These are phyloP conservation scores for Allobates femoralis DNA, from an alignment of 2,797 vertebrate species.

Conservation along the genomic window DNA sequence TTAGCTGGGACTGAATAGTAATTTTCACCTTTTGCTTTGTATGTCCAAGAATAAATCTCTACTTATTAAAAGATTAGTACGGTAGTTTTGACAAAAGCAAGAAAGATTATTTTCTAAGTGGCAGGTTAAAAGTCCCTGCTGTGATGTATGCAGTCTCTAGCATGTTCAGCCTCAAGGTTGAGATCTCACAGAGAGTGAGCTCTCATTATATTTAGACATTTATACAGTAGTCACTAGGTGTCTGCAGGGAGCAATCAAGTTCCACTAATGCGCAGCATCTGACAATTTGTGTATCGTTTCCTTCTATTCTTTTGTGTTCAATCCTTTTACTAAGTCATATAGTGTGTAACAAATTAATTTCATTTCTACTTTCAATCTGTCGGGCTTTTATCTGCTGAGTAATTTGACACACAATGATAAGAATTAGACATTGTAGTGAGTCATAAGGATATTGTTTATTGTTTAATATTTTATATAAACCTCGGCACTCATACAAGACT, in stretches of 20 bases:
- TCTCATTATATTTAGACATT: conserved; percentile 32
- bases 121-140: conserved; percentile 2
- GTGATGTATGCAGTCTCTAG: conserved; percentile 10
- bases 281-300: conserved; percentile 33
- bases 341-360: conserved; percentile 27
- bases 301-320: conserved; percentile 16
- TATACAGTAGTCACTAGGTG: conserved; percentile 16
- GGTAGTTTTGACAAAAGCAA: conserved; percentile 12
- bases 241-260: conserved; percentile 26
- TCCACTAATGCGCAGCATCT: conserved; percentile 16
- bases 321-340: conserved; percentile 4
- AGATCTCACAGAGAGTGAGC: background rate
- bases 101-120: conserved; percentile 21
- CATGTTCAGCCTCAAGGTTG: background rate
- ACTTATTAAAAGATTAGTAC: conserved; percentile 35
- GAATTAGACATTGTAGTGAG: conserved; percentile 5
- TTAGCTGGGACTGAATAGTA: background rate
- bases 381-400: background rate
- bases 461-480: no score
- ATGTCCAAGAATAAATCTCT: conserved; percentile 26
- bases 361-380: conserved; percentile 22
- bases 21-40: conserved; percentile 1
- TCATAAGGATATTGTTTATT: conserved; percentile 13
- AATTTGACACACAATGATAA: conserved; percentile 30
- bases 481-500: no score